phyloP scores from a whole-genome alignment of 2,797 vertebrate genomes.

The Bucorvus abyssinicus region DNA sequence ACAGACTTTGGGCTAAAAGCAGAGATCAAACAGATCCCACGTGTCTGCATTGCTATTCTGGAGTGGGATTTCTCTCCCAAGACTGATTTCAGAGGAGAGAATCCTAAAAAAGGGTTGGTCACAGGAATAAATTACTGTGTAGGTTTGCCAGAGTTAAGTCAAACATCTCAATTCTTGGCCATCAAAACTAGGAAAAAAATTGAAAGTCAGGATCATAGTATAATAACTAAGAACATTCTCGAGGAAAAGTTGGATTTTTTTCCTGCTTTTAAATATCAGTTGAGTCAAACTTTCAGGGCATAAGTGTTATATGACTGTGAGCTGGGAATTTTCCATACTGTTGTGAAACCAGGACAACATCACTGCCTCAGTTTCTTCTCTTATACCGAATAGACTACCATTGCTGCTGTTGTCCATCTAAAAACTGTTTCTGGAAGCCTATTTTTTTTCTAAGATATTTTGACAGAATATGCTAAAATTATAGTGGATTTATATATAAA shows the following conservation, averaged over 20 bases:
- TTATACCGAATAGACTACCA: not conserved
- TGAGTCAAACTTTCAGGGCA: not conserved
- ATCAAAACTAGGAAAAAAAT: constrained; percentile 8
- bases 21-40: constrained; percentile 46
- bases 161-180: constrained; percentile 37
- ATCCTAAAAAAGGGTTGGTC: not conserved
- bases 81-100: constrained; percentile 24
- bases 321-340: not conserved
- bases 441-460: not conserved
- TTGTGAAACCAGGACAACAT: not conserved
- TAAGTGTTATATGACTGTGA: not conserved
- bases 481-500: not conserved
- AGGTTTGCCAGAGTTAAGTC: constrained; percentile 22
- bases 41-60: constrained; percentile 34
- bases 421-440: not conserved
- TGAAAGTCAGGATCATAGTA: not conserved
- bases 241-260: not conserved
- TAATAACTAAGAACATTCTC: not conserved
- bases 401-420: not conserved
- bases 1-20: constrained; percentile 53
- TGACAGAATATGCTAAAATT: not conserved
- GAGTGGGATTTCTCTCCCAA: constrained; percentile 31
- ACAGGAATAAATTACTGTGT: constrained; percentile 30
- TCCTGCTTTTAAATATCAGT: not conserved
- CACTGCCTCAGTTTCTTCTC: not conserved